phyloP scores from a whole-genome alignment of 2,113 vertebrate genomes.

The Podilymbus podiceps region DNA sequence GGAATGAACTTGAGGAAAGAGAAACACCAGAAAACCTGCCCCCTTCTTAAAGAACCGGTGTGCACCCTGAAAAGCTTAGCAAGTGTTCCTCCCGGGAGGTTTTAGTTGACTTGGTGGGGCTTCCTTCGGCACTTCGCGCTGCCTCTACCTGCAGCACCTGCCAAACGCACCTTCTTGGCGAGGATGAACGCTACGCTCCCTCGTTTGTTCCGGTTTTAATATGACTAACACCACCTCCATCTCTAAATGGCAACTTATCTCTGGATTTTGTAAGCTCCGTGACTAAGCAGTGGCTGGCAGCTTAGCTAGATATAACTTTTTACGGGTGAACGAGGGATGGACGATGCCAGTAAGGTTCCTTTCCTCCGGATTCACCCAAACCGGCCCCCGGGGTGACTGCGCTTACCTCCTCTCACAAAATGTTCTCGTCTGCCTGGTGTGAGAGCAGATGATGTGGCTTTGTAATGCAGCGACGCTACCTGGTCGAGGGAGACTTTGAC shows the following conservation, averaged over 20 bases:
- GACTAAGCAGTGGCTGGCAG: background rate
- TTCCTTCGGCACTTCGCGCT: background rate
- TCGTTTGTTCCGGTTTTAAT: background rate
- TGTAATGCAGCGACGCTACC: rapidly evolving
- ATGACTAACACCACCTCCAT: background rate
- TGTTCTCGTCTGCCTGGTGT: background rate
- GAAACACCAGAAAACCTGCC: background rate
- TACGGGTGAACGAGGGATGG: background rate
- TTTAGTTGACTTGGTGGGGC: background rate
- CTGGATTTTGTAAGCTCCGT: background rate
- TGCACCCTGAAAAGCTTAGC: background rate
- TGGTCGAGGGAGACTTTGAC: background rate
- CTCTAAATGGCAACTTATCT: background rate
- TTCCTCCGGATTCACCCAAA: background rate
- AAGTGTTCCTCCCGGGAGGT: background rate
- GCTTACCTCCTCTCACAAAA: background rate
- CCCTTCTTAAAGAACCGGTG: background rate
- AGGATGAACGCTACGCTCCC: background rate
- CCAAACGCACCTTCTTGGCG: rapidly evolving
- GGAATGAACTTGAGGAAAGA: background rate
- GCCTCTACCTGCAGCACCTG: background rate
- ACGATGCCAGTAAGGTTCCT: background rate
- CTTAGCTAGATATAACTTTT: background rate
- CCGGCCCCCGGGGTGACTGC: background rate
- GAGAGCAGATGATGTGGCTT: background rate